Evolutionary conservation across 2,797 vertebrate genomes (phyloP).

Genomic region (Fringilla coelebs): DNA sequence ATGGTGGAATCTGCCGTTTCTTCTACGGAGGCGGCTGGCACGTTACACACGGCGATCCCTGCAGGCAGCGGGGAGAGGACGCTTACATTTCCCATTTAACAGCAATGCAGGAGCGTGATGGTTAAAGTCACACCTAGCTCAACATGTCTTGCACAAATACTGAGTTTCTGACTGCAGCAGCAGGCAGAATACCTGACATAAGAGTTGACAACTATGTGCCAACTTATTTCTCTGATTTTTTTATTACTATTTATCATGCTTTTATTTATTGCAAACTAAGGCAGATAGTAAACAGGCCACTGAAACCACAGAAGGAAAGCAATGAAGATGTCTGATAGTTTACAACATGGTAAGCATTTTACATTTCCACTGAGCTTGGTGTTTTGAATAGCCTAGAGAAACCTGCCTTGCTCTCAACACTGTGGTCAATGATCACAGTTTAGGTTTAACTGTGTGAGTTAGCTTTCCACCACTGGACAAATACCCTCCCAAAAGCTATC

Average conservation of each 20-base stretch:
- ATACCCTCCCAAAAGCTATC: not conserved
- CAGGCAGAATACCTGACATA: not conserved
- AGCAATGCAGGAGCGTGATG: not conserved
- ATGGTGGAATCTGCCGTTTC: slow-evolving; percentile 96
- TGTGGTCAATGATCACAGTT: not conserved
- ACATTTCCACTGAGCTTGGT: not conserved
- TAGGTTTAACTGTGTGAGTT: not conserved
- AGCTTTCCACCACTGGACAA: not conserved
- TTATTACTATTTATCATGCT: not conserved
- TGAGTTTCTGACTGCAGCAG: not conserved
- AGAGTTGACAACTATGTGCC: not conserved
- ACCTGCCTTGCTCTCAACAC: not conserved
- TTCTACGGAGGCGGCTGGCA: slow-evolving; percentile 95
- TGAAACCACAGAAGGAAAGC: not conserved
- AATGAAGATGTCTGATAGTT: not conserved
- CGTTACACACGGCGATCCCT: slow-evolving; percentile 98
- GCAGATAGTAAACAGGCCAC: not conserved
- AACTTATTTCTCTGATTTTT: not conserved
- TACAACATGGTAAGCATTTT: not conserved
- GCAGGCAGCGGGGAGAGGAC: not conserved
- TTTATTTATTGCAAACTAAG: not conserved
- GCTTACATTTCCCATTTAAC: not conserved
- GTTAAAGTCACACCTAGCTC: not conserved
- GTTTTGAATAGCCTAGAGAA: not conserved
- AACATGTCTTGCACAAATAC: not conserved